Base-by-base conservation (phyloP, 2,113 vertebrate species). In the Chaenogobius annularis region DNA sequence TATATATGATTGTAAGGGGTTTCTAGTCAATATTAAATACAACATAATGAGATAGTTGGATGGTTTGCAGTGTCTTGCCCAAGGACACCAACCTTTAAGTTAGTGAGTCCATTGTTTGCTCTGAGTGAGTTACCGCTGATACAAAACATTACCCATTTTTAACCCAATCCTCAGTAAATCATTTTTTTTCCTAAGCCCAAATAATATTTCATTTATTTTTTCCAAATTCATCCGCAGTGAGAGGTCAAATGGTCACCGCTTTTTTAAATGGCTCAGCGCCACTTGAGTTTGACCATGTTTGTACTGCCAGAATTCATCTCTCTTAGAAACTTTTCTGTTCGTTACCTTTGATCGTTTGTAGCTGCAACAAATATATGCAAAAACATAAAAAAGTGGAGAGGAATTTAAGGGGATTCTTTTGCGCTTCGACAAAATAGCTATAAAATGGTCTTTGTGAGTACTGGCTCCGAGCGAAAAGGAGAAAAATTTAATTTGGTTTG, bases 401-500 rank as follows among this genome's bases (percentile, higher is more conserved):
- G 66, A 61, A 23, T 44, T n/a, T 50, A 81, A 87, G 80, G 83
- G 81, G 77, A 81, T 83, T 81, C 75, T 77, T 75, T 80, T 73
- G 78, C 69, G 65, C 50, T 3, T 37, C 68, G 70, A 78, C 76
- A 71, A 91, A 89, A 81, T 80, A 31, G 62, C 74, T 82, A 69
- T 87, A 80, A 87, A 88, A 89, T 82, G 44, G 66, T 80, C 69
- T 84, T 73, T 83, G 5, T 0, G 43, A 84, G 71, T 66, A 72
- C 4, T 72, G 70, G 66, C 78, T 69, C 1, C 65, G 17, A 73
- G 59, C 58, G 74, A 52, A 8, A 59, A 61, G 9, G n/a, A 50
- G 10, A 56, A 4, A 77, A 79, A 79, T 78, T 83, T 88, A 77
- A 89, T 89, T 90, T 89, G 75, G 68, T 89, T 89, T 72, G 73